Conservation (phyloP, 37 sponge, comb jelly and placozoan genomes). For the Chondrosia reniformis region DNA sequence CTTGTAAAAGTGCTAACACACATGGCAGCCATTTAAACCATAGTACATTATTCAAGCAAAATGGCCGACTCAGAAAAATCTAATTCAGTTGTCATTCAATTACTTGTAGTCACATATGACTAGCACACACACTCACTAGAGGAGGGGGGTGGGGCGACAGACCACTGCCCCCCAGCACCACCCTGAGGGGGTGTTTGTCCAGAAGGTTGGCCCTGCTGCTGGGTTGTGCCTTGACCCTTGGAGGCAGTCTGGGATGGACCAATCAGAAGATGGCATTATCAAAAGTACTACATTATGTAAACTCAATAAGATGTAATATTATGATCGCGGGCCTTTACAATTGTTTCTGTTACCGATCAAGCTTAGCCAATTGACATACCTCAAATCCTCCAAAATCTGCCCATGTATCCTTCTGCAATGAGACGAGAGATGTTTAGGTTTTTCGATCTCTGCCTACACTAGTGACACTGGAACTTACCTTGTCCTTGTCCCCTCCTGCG, state of each 20-base stretch:
- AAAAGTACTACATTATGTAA: background rate
- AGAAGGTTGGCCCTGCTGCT: background rate
- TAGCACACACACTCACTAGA: constrained; percentile 1
- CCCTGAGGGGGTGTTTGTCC: background rate
- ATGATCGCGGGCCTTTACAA: no score
- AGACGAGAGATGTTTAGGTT: background rate
- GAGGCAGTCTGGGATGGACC: constrained; percentile 6
- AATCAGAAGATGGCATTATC: background rate
- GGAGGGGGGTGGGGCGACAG: constrained; percentile 37
- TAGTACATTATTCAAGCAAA: background rate
- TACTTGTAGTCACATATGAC: background rate
- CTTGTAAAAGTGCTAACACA: background rate
- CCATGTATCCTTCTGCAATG: constrained; percentile 59
- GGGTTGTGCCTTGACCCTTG: background rate
- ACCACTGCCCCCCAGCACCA: constrained; percentile 10
- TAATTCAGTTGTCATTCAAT: background rate
- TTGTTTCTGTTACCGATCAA: no score
- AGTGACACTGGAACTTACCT: no score
- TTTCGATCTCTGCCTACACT: no score
- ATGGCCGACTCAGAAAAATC: no score
- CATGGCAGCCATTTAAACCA: background rate
- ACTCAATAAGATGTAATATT: background rate
- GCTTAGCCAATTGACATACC: no score
- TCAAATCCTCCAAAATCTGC: constrained; percentile 82
- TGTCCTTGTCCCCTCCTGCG: background rate